Base-by-base conservation (phyloP, 2,888 invertebrate genomes). In the Aethes cnicana region DNA sequence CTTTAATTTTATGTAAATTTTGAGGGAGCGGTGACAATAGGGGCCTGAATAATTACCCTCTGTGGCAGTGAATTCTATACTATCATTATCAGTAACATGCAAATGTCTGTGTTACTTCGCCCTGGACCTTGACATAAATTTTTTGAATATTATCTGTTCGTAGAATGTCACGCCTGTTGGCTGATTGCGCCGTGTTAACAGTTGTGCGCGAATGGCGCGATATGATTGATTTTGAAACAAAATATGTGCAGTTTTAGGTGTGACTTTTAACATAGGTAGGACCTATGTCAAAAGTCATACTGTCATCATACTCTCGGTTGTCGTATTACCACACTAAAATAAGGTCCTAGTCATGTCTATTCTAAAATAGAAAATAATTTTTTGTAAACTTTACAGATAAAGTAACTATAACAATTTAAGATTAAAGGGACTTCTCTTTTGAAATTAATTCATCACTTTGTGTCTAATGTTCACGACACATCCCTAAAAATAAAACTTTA, bases 101-200 rank as follows among this genome's bases (percentile, higher is more conserved):
- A 72, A 80, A 79, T 77, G 50, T 28, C 33, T 30, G 35, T 16
- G 9, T 14, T 17, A 54, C 54, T 53, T 58, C 61, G 57, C 52
- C 43, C 42, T 55, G 58, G 68, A 65, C 84, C 84, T 80, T 84
- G 84, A 81, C 81, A 83, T 81, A 74, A 70, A 76, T 81, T 74
- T 57, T n/a, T n/a, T 72, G 63, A 56, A 58, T 58, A 61, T 66
- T 71, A 65, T 64, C 61, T 62, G 55, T 56, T 39, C 55, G 56
- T 55, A 62, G 61, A 64, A 68, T 65, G 64, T 67, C 64, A 66
- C 57, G 52, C 52, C 44, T 39, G 52, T 46, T 52, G 32, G 33
- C 44, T 25, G 36, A 37, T 36, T 50, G 50, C 28, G 37, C 32
- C 32, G 18, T 33, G 46, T 39, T 48, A 33, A 39, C 44, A 25